Base-by-base conservation (phyloP, 2,888 invertebrate genomes). In the Chaetoderma sp. region DNA sequence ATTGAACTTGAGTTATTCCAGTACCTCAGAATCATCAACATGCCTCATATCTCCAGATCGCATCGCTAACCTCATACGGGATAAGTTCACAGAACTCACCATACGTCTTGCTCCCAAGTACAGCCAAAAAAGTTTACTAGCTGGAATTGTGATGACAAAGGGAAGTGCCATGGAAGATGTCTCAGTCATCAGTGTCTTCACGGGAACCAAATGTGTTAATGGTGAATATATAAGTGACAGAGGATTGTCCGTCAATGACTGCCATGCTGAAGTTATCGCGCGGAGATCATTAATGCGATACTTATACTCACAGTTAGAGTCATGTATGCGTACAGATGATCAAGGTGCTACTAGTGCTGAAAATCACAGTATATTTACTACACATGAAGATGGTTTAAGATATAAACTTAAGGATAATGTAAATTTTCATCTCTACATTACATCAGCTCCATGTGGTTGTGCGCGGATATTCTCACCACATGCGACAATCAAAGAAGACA, bases 371-470 rank as follows among this genome's bases (percentile, higher is more conserved):
- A 86, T 89, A 67, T 89, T 90, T 74, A 85, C 82, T 56, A 72
- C 71, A 77, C 90, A 90, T 65, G 83, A 88, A 3, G 68, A 61
- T n/a, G 67, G 66, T 0, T n/a, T 10, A 10, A 74, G 76, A 4
- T 84, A 72, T 68, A 39, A 71, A 33, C 67, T 98, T 78, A 92
- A 91, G 81, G 88, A 90, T 16, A 91, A 92, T 76, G 90, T 94
- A 59, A 91, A 92, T 79, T 92, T 99, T 86, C 97, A 98, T 88
- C 89, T 99, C 80, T 99, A 95, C 88, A 96, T 98, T 79, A 97
- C 94, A 88, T 96, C 98, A 30, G 95, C 98, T 47, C 98, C 98
- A 3, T 99, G 98, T 88, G 98, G 98, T 4, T 98, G 98, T 88
- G 95, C 95, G 4, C 89, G 90, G 60, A 94, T 97, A 81, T 96